These are phyloP conservation scores for Ophion costatus DNA, from an alignment of 2,888 invertebrate genomes.

Conservation along the genomic window DNA sequence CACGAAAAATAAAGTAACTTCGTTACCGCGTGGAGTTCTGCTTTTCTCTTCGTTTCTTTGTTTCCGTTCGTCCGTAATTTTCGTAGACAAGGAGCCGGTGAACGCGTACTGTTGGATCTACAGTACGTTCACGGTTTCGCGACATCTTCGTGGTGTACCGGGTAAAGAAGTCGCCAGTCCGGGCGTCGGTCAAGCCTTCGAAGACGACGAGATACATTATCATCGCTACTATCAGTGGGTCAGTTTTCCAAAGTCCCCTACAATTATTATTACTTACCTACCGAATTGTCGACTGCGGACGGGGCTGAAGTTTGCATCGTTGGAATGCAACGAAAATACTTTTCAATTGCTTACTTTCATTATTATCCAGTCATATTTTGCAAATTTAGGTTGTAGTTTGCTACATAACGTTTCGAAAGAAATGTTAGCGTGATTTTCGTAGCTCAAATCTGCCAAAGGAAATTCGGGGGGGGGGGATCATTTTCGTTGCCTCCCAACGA, in stretches of 20 bases:
- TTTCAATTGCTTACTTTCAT: too few relatives aligned
- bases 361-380: too few relatives aligned
- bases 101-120: conserved; percentile 93
- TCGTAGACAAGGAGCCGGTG: conserved; percentile 86
- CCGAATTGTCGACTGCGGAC: too few relatives aligned
- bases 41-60: background rate
- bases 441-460: too few relatives aligned
- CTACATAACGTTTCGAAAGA: too few relatives aligned
- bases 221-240: conserved; percentile 91
- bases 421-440: too few relatives aligned
- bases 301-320: too few relatives aligned
- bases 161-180: conserved; percentile 85
- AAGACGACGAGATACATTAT: conserved; percentile 85
- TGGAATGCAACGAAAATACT: too few relatives aligned
- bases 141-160: conserved; percentile 83
- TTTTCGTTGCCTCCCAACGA: too few relatives aligned
- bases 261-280: background rate
- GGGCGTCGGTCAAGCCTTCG: conserved; percentile 84
- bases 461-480: too few relatives aligned
- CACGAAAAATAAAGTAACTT: background rate
- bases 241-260: conserved; percentile 48
- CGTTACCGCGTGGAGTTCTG: background rate
- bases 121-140: conserved; percentile 87
- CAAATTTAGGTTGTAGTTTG: too few relatives aligned
- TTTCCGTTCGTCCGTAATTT: background rate